Evolutionary conservation across 2,797 vertebrate species (phyloP), one percentile per base, ranked within the genome.

Genomic region (Pipistrellus pygmaeus): DNA sequence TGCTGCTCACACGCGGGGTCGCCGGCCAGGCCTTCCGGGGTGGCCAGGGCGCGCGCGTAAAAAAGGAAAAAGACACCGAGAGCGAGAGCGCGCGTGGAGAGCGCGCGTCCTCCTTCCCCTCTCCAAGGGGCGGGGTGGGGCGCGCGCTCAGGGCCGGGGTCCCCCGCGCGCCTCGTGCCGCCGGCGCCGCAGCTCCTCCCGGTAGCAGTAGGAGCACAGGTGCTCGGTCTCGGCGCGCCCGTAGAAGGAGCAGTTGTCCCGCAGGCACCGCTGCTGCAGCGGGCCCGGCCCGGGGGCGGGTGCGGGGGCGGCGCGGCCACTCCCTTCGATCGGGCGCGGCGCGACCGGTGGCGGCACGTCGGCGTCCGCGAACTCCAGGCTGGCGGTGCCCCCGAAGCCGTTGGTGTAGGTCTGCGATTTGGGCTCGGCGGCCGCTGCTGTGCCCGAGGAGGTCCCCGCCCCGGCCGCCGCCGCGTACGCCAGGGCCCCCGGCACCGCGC

Each of bases 161-260:
- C 98, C 98, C 96, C 98, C 98, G 97, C 99, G 99, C 97, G 98
- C 98, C 98, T 99, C 99, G 99, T 41, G 38, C 38, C 99, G 99
- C 98, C 99, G 99, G 97, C 99, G 99, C 96, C 99, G 99, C 90
- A 99, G 97, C 98, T 99, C 99, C 98, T 99, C 99, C 94, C 99
- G 99, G 98, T 99, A 99, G 98, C 99, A 99, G 98, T 99, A 99
- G 83, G 99, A 99, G 98, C 99, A 99, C 98, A 98, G 99, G 98
- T 99, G 99, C 96, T 99, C 99, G 57, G 99, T 99, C 98, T 99
- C 99, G 0, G 99, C 99, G 94, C 99, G 98, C 38, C 99, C 99
- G 46, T 99, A 99, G 98, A 99, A 99, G 96, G 99, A 99, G 97
- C 99, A 99, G 98, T 99, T 99, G 96, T 99, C 99, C 97, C 99